Base-by-base conservation (phyloP, 2,888 invertebrate genomes). In the Cotesia congregata region DNA sequence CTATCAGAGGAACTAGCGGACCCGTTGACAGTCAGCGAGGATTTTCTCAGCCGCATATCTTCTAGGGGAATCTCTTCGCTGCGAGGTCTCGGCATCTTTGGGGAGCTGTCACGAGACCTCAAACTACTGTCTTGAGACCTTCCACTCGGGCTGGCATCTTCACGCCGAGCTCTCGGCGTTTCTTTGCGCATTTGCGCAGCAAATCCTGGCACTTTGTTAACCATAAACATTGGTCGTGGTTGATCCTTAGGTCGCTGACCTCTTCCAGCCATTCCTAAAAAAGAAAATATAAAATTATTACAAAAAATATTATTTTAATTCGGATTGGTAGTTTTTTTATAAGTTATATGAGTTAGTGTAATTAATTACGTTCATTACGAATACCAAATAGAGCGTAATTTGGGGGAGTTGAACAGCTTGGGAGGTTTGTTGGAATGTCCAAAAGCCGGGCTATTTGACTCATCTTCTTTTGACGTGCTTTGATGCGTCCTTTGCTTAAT, bases 401-500 rank as follows among this genome's bases (percentile, higher is more conserved):
- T 5, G 89, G 88, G 15, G 88, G 88, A 3, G 90, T 89, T 38
- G 90, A 85, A 73, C 88, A 87, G 65, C 89, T 88, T 20, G 90
- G 88, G 41, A 87, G 85, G 77, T 83, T 88, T 1, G 88, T 89
- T 0, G 95, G 94, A 81, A 97, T 94, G 88, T 98, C 98, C 20
- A 99, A 91, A 7, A 99, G 90, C 59, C 95, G 94, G 0, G 97
- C 98, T 75, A 99, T 98, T 90, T 97, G 96, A 86, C 95, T 95
- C 95, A 99, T 97, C 90, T 99, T 99, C 90, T 97, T 96, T 86
- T 98, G 98, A 0, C 99, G 93, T 0, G 98, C 97, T 90, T 97
- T 98, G 85, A 96, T 94, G 59, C 97, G 93, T 40, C 98, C 98
- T 93, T 96, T 88, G 12, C 88, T 89, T 78, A 89, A 83, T 79